A percentile compares a stretch with the other conserved stretches of the same genome.
Conservation (phyloP, 2,888 invertebrate species). For the Eupeodes latifasciatus region DNA sequence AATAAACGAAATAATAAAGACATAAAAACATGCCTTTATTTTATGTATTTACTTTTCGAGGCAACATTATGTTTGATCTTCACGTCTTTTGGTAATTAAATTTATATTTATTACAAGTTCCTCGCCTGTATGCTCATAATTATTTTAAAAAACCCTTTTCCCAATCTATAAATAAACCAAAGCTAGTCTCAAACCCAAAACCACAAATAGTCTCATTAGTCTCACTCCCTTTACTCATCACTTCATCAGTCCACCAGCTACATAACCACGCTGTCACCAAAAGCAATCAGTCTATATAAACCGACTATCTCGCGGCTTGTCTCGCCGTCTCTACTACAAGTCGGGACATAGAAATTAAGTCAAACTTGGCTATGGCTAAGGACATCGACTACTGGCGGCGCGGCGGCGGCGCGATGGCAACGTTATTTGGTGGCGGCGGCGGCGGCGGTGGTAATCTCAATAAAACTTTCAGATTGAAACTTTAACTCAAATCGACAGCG, state of each 20-base stretch:
- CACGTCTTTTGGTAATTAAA: not conserved
- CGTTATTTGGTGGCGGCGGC: too few species aligned
- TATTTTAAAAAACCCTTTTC: not conserved
- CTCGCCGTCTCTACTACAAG: slow-evolving; percentile 52
- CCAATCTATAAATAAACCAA: slow-evolving; percentile 9
- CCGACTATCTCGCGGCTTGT: slow-evolving; percentile 55
- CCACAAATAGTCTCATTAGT: slow-evolving; percentile 51
- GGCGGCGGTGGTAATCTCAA: not conserved
- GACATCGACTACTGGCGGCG: slow-evolving; percentile 31
- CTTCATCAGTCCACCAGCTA: slow-evolving; percentile 17
- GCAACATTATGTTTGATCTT: not conserved
- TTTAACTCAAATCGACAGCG: not conserved
- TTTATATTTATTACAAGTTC: not conserved
- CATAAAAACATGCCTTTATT: not conserved
- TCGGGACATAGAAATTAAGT: slow-evolving; percentile 56
- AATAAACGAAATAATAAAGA: too few species aligned
- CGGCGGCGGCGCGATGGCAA: not conserved
- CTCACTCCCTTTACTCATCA: slow-evolving; percentile 35
- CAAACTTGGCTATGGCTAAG: not conserved
- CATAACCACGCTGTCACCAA: slow-evolving; percentile 38
- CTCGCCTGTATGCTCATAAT: not conserved
- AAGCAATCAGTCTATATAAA: slow-evolving; percentile 33
- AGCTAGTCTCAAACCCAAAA: slow-evolving; percentile 40
- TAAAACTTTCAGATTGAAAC: slow-evolving; percentile 47
- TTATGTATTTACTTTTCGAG: not conserved